Evolutionary conservation across 2,113 vertebrate genomes (phyloP).

Genomic region (Leucosticte australis): DNA sequence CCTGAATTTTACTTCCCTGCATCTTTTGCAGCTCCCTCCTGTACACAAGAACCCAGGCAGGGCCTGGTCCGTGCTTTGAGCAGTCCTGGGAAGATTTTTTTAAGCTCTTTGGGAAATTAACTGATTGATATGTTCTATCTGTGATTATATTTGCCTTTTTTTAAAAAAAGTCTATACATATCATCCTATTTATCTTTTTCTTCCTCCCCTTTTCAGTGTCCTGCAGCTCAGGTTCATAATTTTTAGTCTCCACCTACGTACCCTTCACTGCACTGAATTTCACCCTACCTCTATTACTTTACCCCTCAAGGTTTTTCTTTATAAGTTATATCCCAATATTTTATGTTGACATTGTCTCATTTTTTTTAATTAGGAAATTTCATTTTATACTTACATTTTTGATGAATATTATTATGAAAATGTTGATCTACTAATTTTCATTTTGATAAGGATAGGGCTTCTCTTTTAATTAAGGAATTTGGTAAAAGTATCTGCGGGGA

Average conservation of each 20-base stretch:
- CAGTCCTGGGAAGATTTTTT: not conserved
- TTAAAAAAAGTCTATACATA: accelerated
- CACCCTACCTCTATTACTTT: not conserved
- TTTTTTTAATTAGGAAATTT: not conserved
- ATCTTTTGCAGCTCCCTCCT: not conserved
- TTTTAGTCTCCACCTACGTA: not conserved
- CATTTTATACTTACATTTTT: not conserved
- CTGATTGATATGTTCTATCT: not conserved
- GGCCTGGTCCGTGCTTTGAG: not conserved
- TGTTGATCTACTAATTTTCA: not conserved
- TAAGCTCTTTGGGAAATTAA: not conserved
- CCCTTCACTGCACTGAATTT: not conserved
- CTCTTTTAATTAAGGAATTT: not conserved
- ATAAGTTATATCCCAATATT: not conserved
- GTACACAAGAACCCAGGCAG: not conserved
- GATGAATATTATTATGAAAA: not conserved
- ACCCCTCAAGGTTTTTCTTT: not conserved
- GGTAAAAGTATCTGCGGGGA: not conserved
- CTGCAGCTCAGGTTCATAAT: not conserved
- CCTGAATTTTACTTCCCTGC: not conserved
- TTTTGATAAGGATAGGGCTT: not conserved
- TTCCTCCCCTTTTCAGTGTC: not conserved
- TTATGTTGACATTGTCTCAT: not conserved
- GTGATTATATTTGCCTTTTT: not conserved
- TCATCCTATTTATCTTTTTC: not conserved